Evolutionary conservation across 2,797 vertebrate species (phyloP), one percentile per base, ranked within the genome.

Genomic region (Loriculus beryllinus): DNA sequence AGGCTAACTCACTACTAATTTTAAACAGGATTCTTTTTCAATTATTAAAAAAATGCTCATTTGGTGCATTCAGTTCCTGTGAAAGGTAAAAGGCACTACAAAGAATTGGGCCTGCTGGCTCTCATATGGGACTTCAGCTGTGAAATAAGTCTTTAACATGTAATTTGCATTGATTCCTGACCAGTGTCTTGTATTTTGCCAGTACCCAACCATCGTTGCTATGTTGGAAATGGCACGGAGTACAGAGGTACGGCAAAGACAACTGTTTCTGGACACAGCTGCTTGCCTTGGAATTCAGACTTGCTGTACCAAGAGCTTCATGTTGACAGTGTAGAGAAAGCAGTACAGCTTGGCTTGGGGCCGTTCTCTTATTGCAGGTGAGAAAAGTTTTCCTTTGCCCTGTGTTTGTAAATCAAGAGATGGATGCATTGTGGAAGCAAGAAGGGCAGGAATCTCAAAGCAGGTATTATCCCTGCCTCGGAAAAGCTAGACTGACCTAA

Each of bases 301-400:
- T 97, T 99, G 94, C 97, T 99, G 60, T 97, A 98, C 62, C 72
- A 98, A 45, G 99, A 99, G 96, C 96, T 99, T 57, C 98, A 98
- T 0, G 95, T 98, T 9, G 96, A 98, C 92, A 98, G 94, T 0
- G 92, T 98, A 91, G 95, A 35, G 4, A 83, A 97, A 2, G 97
- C 98, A 3, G 31, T 97, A 18, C 95, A 97, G 70, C 97, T 97
- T 21, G 99, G 99, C 63, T 94, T 99, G 47, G 99, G 99, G n/a
- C 98, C 98, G 0, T 99, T 99, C 11, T 82, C 98, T 42, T 99
- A 97, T 97, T 99, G 99, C 98, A 99, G 99, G 99, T 99, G 90
- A 97, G 97, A 72, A 90, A 84, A 72, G 42, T 43, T 85, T 45
- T 42, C 1, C 0, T 63, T 82, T 88, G 6, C 17, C 9, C 49